Evolutionary conservation across 2,113 vertebrate species (phyloP), one percentile per base, ranked within the genome.

Genomic region (Gopherus flavomarginatus): DNA sequence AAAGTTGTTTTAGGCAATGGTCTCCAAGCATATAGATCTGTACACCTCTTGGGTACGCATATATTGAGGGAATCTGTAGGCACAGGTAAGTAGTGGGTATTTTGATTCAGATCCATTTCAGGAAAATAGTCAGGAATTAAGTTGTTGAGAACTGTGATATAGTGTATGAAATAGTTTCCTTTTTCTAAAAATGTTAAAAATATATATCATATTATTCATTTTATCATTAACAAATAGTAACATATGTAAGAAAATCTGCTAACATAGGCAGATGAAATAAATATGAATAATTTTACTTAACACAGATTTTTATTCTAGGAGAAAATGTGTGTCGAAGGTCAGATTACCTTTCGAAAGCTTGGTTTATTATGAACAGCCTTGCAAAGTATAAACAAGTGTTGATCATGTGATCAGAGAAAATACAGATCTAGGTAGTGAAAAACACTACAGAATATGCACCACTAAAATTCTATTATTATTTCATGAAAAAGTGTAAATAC

Each of bases 181-280:
- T 38, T 75, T 87, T 59, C 50, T 75, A 57, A 89, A 92, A 90
- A 54, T 59, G 0, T 14, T 69, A 82, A 53, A 89, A 89, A 35
- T 16, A 53, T 16, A 53, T 79, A 27, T 0, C 1, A 12, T 52
- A 0, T 0, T 10, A 72, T 79, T 56, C 50, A 83, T 2, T 85
- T 29, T 54, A 88, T 10, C 7, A 79, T 69, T 26, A 69, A 59
- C 49, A 49, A 81, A 52, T 22, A 54, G 9, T 86, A 85, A 69
- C 31, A 77, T 79, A 52, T 81, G 22, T 47, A 81, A 56, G 59
- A 83, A 35, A 79, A 56, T 35, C 7, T 16, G 29, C 27, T 80
- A 85, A 47, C 19, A 81, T 27, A 53, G 47, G 81, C 42, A 75
- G 69, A n/a, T 42, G 19, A 75, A 42, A 62, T 62, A 62, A 62